Conservation (phyloP, 2,113 vertebrate species). For the Centropristis striata region DNA sequence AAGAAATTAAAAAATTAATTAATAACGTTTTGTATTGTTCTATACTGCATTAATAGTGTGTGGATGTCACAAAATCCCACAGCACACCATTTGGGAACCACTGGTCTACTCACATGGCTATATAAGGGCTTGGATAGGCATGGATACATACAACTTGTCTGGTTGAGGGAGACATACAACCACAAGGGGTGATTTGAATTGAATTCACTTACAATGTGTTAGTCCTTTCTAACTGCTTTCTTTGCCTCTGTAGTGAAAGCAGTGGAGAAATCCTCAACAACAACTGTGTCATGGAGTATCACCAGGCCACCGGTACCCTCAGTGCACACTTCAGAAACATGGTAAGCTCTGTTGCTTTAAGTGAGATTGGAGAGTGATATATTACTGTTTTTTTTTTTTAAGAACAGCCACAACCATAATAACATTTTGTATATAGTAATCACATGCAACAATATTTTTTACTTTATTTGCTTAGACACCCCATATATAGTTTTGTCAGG, state of each 20-base stretch:
- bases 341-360: slow-evolving; percentile 82
- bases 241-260: slow-evolving; percentile 85
- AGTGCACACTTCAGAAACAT: slow-evolving; percentile 97
- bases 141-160: too few species aligned
- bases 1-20: too few species aligned
- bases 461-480: not conserved
- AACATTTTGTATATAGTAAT: not conserved
- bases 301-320: slow-evolving; percentile 92
- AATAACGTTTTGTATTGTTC: too few species aligned
- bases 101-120: too few species aligned
- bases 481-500: not conserved
- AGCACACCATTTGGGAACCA: too few species aligned
- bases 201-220: not conserved
- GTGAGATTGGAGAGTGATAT: not conserved
- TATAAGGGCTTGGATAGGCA: too few species aligned
- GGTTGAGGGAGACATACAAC: too few species aligned
- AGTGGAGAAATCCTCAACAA: slow-evolving; percentile 97
- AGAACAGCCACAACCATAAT: not conserved
- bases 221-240: not conserved
- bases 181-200: not conserved
- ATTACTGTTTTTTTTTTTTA: not conserved
- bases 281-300: slow-evolving; percentile 97
- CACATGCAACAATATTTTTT: not conserved
- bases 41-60: too few species aligned
- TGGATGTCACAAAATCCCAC: too few species aligned